Conservation (phyloP, 1,140 invertebrate species). For the Mamestra configurata region DNA sequence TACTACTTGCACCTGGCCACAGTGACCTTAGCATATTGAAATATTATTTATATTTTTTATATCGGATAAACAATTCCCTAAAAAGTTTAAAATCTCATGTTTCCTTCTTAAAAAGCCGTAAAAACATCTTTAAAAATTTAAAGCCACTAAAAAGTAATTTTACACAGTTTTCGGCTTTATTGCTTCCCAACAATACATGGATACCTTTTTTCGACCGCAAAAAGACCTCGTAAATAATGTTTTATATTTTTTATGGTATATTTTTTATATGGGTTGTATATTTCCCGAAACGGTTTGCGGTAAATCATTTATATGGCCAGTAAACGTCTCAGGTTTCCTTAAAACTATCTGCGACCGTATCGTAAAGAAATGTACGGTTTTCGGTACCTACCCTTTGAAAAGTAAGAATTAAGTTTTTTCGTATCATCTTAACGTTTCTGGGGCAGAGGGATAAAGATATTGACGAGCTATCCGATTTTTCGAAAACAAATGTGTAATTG, state of each 20-base stretch:
- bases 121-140: constrained; percentile 10
- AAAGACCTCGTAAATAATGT: constrained; percentile 67
- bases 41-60: too few relatives aligned
- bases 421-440: not conserved
- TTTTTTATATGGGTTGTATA: constrained; percentile 47
- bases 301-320: constrained; percentile 73
- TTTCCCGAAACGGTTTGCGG: constrained; percentile 58
- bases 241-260: constrained; percentile 62
- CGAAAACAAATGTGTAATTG: not conserved
- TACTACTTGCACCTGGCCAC: not conserved
- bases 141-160: constrained; percentile 32
- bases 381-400: constrained; percentile 40
- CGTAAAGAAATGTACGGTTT: constrained; percentile 17
- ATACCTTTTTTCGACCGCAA: constrained; percentile 17
- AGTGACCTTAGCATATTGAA: not conserved
- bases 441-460: not conserved
- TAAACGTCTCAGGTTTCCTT: constrained; percentile 74
- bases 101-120: constrained; percentile 32
- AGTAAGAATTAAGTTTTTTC: constrained; percentile 1
- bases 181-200: constrained; percentile 20
- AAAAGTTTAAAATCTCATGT: not conserved
- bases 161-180: constrained; percentile 39
- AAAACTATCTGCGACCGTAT: constrained; percentile 67
- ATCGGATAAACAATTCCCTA: not conserved
- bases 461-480: not conserved